phyloP scores from a whole-genome alignment of 2,113 vertebrate genomes.

The Sialia sialis region DNA sequence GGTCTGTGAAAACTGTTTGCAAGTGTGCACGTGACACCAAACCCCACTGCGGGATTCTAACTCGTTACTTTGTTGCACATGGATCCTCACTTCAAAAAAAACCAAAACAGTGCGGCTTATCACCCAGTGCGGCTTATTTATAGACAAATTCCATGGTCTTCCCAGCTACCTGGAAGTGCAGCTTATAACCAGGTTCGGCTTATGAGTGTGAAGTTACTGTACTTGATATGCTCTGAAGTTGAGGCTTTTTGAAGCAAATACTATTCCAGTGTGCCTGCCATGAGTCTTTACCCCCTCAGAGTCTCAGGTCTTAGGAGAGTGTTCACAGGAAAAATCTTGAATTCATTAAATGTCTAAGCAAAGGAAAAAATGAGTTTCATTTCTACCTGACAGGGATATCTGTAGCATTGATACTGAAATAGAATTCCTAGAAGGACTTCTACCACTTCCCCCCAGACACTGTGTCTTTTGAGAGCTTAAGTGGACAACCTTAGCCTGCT shows the following conservation, averaged over 20 bases:
- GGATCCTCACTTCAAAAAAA: no score
- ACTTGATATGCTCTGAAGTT: not conserved
- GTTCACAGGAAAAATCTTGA: not conserved
- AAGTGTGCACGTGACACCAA: no score
- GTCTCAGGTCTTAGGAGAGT: not conserved
- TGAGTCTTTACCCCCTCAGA: not conserved
- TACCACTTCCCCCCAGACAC: accelerated
- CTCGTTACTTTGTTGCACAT: no score
- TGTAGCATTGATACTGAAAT: not conserved
- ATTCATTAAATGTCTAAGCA: not conserved
- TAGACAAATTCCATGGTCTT: no score
- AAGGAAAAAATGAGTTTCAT: not conserved
- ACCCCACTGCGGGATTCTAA: no score
- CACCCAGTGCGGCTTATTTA: no score
- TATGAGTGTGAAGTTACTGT: no score
- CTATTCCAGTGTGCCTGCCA: not conserved
- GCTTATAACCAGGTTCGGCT: no score
- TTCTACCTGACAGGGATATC: not conserved
- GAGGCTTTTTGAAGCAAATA: not conserved
- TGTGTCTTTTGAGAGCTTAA: not conserved
- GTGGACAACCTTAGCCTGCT: not conserved
- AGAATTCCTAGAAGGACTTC: not conserved
- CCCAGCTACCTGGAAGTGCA: no score
- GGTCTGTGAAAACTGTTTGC: no score
- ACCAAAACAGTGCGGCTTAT: no score